Conservation (phyloP, 2,888 invertebrate genomes). For the Rotaria magnacalcarata region DNA sequence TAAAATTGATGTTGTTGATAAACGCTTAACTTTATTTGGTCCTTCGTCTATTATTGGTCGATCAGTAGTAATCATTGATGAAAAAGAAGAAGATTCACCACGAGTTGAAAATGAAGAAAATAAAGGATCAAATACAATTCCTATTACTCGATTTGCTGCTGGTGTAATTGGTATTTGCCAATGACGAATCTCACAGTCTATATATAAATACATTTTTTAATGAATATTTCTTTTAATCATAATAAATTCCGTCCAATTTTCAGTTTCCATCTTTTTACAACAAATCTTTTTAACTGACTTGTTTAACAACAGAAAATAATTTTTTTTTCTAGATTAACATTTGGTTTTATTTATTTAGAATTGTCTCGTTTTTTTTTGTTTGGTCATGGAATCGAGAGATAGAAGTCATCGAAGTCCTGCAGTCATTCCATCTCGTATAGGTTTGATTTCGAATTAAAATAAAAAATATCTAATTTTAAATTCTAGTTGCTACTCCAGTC, state of each 20-base stretch:
- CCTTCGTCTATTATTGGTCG: constrained; percentile 57
- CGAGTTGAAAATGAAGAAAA: constrained; percentile 84
- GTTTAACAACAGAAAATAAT: background rate
- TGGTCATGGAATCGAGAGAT: background rate
- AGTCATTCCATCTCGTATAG: background rate
- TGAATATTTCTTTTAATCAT: background rate
- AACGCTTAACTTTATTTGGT: constrained; percentile 53
- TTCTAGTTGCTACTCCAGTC: background rate
- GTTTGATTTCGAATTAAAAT: background rate
- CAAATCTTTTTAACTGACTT: background rate
- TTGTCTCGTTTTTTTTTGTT: background rate
- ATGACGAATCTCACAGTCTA: background rate
- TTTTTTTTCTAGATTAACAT: background rate
- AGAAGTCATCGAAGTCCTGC: background rate
- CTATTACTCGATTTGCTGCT: constrained; percentile 74
- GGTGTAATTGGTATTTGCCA: constrained; percentile 74
- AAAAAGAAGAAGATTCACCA: constrained; percentile 80
- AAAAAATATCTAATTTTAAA: background rate
- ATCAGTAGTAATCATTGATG: constrained; percentile 69
- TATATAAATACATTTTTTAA: background rate
- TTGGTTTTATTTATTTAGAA: no score
- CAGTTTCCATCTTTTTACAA: background rate
- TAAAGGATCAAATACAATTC: constrained; percentile 88
- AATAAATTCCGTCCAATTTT: constrained; percentile 27
- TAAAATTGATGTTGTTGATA: constrained; percentile 53